Evolutionary conservation across 2,113 vertebrate species (phyloP), one percentile per base, ranked within the genome.

Genomic region (Neoarius graeffei): DNA sequence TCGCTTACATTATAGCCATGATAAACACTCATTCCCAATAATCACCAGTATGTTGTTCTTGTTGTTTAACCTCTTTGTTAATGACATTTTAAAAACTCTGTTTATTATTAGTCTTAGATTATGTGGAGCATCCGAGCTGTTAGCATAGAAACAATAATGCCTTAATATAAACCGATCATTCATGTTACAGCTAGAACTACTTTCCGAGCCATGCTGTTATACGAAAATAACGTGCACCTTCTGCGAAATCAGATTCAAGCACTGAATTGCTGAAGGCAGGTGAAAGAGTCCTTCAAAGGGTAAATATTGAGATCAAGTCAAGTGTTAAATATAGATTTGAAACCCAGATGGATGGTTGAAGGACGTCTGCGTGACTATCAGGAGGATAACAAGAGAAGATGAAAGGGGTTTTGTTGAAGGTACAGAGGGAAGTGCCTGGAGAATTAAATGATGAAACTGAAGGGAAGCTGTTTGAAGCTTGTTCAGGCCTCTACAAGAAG

Each of bases 341-440:
- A n/a, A n/a, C 10, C 25, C 4, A 52, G 19, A 5, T 50, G 64
- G 20, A 42, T 69, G 76, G n/a, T 48, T 85, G 66, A 62, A 62
- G 23, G 76, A 42, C 20, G 83, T 85, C 57, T 86, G 85, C 56
- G 23, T 79, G 67, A 85, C 11, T 79, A 56, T 27, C 64, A 66
- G 76, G 60, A 52, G 50, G 57, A 54, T 80, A 85, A 25, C 54
- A 81, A 42, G 80, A 83, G 20, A 82, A 73, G 88, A 91, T 91
- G 66, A 92, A 83, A 83, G 81, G 35, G 25, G 42, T n/a, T 83
- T 83, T 67, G 30, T 66, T 66, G 60, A 83, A 67, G 11, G 42
- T 20, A 66, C 13, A 42, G 27, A 42, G 27, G 5, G 56, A 23
- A 60, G 59, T 17, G 42, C 6, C 42, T 66, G 42, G 60, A 50